These are phyloP conservation scores for Alethe diademata DNA, from an alignment of 2,113 vertebrate species.

Conservation along the genomic window DNA sequence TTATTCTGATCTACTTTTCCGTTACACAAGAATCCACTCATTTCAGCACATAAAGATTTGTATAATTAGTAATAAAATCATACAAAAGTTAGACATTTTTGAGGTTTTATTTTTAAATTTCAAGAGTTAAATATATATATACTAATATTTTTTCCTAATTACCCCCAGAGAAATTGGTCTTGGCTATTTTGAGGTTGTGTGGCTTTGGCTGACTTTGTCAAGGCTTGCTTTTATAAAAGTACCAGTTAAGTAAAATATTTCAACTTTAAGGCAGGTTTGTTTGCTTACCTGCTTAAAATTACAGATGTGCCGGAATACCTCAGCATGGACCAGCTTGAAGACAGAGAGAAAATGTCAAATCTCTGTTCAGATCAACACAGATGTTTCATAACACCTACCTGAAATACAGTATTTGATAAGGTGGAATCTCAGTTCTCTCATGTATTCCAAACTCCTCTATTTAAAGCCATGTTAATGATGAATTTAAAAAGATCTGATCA, in stretches of 20 bases:
- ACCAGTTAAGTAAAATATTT: background rate
- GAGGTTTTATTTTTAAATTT: background rate
- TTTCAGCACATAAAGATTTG: background rate
- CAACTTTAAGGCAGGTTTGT: background rate
- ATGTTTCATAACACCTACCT: background rate
- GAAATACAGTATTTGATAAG: background rate
- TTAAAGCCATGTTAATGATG: background rate
- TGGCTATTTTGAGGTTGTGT: background rate
- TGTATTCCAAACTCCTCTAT: background rate
- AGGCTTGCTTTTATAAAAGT: background rate
- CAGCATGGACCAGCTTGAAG: background rate
- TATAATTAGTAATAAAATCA: background rate
- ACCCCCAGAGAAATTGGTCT: background rate
- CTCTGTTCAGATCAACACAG: background rate
- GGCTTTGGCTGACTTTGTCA: background rate
- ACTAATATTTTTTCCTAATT: background rate
- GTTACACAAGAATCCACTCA: background rate
- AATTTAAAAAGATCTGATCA: background rate
- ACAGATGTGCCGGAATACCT: background rate
- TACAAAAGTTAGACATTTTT: background rate
- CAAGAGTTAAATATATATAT: background rate
- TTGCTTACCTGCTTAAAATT: background rate
- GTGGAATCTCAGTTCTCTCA: background rate
- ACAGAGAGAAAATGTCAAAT: background rate
- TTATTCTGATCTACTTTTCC: conserved; percentile 17